Evolutionary conservation across 2,888 invertebrate species (phyloP), one percentile per base, ranked within the genome.

Genomic region (Sphinx pinastri): DNA sequence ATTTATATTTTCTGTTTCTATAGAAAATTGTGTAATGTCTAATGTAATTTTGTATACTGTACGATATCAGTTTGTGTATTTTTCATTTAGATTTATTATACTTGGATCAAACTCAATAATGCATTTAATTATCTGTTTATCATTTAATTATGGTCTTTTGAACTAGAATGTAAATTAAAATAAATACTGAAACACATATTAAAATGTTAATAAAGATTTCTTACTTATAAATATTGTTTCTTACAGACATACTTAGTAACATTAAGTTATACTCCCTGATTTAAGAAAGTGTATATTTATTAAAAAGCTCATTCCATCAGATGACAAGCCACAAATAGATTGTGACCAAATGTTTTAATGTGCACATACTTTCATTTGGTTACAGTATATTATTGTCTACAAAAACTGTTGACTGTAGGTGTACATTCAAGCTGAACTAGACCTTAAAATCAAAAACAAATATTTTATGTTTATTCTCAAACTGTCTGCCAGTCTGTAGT

Each of bases 301-400:
- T 13, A 47, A 19, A 16, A 49, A 16, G 19, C 47, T 12, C 49
- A 12, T 13, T 49, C 47, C 47, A 10, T 63, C 63, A 63, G 63
- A 63, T 49, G 63, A 63, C 49, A 63, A 19, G 19, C 49, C 63
- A 60, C 45, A 49, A 16, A 5, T 16, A 2, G 11, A 7, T 25
- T 13, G 47, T 63, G 63, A 63, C 63, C 63, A 49, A 63, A 49
- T 63, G 63, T 63, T 13, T 63, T 19, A 47, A 63, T 49, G 49
- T 49, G 63, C 47, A 60, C 60, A 47, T 47, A 63, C 19, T 47
- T 49, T 47, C 63, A 63, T 63, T 63, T 63, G 63, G 63, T 63
- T 19, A 25, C 63, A 49, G 12, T 49, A 25, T 63, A 16, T 19
- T 12, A 63, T 63, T 63, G 49, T 63, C 49, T 63, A 63, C 1